These are phyloP conservation scores for Luscinia luscinia DNA, from an alignment of 2,797 vertebrate genomes.

Conservation along the genomic window DNA sequence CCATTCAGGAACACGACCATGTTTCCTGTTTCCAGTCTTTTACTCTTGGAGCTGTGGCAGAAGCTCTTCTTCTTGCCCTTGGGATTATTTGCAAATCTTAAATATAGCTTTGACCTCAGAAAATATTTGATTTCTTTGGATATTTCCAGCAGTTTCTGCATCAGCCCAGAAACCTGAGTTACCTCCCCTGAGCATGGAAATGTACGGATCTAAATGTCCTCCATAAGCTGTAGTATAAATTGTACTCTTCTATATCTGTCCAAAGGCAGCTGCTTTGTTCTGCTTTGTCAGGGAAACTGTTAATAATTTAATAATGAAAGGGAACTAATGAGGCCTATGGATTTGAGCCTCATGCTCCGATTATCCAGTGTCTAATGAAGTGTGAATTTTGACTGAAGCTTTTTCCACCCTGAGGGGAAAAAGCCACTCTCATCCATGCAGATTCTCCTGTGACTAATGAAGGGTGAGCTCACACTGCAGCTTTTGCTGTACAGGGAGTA, in stretches of 20 bases:
- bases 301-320: constrained; percentile 69
- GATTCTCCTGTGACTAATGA: constrained; percentile 57
- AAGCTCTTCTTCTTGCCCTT: background rate
- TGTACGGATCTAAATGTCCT: background rate
- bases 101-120: background rate
- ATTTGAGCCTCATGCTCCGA: constrained; percentile 57
- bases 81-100: background rate
- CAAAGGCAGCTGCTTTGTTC: constrained; percentile 58
- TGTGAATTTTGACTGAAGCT: constrained; percentile 60
- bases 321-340: constrained; percentile 57
- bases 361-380: constrained; percentile 61
- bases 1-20: background rate
- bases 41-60: background rate
- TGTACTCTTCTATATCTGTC: constrained; percentile 49
- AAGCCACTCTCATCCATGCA: constrained; percentile 15
- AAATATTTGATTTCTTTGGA: background rate
- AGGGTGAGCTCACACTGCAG: constrained; percentile 48
- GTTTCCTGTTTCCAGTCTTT: background rate
- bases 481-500: constrained; percentile 19
- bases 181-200: background rate
- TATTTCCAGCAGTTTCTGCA: background rate
- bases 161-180: background rate
- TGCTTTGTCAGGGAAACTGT: constrained; percentile 58
- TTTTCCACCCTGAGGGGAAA: constrained; percentile 57
- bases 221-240: constrained; percentile 5